These are phyloP conservation scores for Heliconius nattereri DNA, from an alignment of 1,140 invertebrate genomes.

Conservation along the genomic window DNA sequence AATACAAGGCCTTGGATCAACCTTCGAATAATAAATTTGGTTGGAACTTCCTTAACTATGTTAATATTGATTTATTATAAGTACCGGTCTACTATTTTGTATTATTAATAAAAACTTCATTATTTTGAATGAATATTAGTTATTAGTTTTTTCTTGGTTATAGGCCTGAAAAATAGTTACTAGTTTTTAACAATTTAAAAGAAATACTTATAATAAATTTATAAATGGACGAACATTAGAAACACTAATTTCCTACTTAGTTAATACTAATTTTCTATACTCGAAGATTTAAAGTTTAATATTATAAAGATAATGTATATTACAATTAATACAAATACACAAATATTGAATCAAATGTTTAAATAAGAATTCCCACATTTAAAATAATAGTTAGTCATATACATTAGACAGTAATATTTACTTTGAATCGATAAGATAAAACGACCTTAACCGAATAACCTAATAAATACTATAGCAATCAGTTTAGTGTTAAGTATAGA, in stretches of 20 bases:
- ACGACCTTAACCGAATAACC: constrained; percentile 57
- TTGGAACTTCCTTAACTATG: not conserved
- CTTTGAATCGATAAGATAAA: constrained; percentile 49
- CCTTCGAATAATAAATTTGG: constrained; percentile 2
- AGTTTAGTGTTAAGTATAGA: not conserved
- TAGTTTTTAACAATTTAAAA: too few species aligned
- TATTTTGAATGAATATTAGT: too few species aligned
- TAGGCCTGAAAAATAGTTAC: too few species aligned
- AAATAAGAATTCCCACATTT: not conserved
- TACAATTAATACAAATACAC: not conserved
- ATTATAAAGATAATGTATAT: too few species aligned
- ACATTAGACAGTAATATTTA: not conserved
- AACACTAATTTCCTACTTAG: too few species aligned
- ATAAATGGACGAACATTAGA: too few species aligned
- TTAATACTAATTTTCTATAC: too few species aligned
- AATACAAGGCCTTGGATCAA: not conserved
- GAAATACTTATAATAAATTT: too few species aligned
- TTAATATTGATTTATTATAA: not conserved
- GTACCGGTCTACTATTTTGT: too few species aligned
- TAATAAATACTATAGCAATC: constrained; percentile 19
- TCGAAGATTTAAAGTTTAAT: too few species aligned
- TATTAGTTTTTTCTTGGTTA: too few species aligned
- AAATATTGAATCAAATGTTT: not conserved
- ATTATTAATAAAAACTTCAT: too few species aligned
- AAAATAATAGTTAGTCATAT: not conserved